Percentiles rank a stretch among this genome's conserved stretches.
Conservation (phyloP, 2,113 vertebrate genomes). For the Cariama cristata region DNA sequence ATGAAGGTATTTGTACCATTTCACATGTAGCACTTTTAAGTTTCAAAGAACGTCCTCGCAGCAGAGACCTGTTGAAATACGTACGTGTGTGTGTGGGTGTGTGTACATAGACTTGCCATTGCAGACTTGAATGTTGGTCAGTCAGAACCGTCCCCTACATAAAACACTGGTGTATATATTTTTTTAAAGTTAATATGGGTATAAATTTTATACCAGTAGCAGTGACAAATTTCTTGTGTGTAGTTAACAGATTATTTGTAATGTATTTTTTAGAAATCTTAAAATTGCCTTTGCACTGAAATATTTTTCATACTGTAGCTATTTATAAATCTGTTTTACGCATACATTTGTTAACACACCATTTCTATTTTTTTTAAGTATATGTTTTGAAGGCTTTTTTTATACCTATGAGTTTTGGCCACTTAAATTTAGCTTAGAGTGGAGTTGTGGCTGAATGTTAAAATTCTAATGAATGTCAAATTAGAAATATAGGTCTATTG, state of each 20-base stretch:
- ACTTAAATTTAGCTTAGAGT: conserved; percentile 61
- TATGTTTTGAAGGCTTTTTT: conserved; percentile 78
- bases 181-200: conserved; percentile 64
- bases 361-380: conserved; percentile 77
- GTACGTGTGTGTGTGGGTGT: neutral
- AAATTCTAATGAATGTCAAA: conserved; percentile 55
- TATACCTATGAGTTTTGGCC: conserved; percentile 73
- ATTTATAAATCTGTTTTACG: conserved; percentile 78
- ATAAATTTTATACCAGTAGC: conserved; percentile 60
- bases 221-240: conserved; percentile 72
- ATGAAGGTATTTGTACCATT: neutral
- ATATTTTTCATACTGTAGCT: conserved; percentile 84
- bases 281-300: conserved; percentile 82
- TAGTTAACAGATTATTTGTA: conserved; percentile 81
- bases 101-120: conserved; percentile 11
- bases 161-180: conserved; percentile 70
- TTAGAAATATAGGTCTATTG: neutral
- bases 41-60: conserved; percentile 15
- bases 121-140: conserved; percentile 48
- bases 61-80: neutral
- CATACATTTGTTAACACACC: conserved; percentile 74
- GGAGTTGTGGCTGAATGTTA: conserved; percentile 61
- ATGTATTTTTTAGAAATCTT: conserved; percentile 82
- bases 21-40: conserved; percentile 40
- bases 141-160: conserved; percentile 43